These are phyloP conservation scores for Limenitis camilla DNA, from an alignment of 2,888 invertebrate genomes.

Conservation along the genomic window DNA sequence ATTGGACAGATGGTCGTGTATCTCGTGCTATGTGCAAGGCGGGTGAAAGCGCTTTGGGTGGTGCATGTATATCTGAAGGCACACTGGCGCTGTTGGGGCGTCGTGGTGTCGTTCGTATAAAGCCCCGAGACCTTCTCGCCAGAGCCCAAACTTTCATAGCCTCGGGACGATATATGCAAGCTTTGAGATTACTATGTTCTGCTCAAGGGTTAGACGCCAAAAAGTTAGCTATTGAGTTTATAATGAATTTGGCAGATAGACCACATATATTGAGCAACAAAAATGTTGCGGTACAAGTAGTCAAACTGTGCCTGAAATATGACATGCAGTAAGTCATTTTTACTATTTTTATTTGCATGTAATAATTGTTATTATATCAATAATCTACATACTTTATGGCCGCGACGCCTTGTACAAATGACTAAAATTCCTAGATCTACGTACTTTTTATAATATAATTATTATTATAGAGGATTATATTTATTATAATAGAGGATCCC, in stretches of 20 bases:
- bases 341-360: too few relatives aligned
- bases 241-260: constrained; percentile 45
- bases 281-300: constrained; percentile 50
- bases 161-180: constrained; percentile 72
- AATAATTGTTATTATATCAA: too few relatives aligned
- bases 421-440: background rate
- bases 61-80: constrained; percentile 65
- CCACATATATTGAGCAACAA: constrained; percentile 51
- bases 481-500: too few relatives aligned
- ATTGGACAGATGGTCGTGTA: constrained; percentile 96
- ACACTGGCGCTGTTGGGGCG: constrained; percentile 74
- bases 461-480: too few relatives aligned
- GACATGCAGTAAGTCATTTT: constrained; percentile 43
- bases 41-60: constrained; percentile 72
- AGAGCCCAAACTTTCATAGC: constrained; percentile 72
- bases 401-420: background rate
- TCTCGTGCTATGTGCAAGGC: constrained; percentile 76
- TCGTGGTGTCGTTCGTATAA: constrained; percentile 78
- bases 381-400: too few relatives aligned
- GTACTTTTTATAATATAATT: too few relatives aligned
- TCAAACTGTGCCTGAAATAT: constrained; percentile 55
- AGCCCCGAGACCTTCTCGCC: constrained; percentile 76
- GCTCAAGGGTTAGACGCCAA: constrained; percentile 45
- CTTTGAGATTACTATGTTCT: constrained; percentile 50
- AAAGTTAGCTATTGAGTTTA: constrained; percentile 41